phyloP scores from a whole-genome alignment of 2,797 vertebrate species.

The Falco novaeseelandiae region DNA sequence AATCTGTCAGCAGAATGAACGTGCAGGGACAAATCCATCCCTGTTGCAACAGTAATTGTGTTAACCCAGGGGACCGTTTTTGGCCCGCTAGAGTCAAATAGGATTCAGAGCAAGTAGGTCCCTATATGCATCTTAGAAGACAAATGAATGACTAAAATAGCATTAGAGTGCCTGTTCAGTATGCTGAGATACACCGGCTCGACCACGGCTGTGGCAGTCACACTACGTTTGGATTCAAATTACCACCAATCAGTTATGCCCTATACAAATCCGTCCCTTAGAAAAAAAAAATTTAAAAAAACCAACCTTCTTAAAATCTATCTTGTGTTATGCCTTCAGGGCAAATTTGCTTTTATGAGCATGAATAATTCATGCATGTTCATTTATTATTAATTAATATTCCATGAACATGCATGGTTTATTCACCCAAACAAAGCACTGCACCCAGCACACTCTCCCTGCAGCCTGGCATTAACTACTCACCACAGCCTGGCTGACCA shows the following conservation, averaged over 20 bases:
- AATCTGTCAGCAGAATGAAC: constrained; percentile 56
- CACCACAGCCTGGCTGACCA: not conserved
- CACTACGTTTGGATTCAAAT: constrained; percentile 10
- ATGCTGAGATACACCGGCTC: not conserved
- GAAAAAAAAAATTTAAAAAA: not conserved
- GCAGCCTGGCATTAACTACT: not conserved
- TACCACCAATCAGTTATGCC: constrained; percentile 30
- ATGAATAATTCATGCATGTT: constrained; percentile 72
- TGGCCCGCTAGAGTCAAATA: not conserved
- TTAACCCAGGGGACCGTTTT: not conserved
- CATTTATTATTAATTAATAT: constrained; percentile 77
- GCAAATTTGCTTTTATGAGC: constrained; percentile 74
- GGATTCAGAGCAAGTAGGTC: constrained; percentile 36
- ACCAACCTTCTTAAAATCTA: constrained; percentile 25
- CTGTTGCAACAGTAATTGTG: constrained; percentile 20
- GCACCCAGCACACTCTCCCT: not conserved
- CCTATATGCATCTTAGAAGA: constrained; percentile 9
- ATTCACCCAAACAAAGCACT: constrained; percentile 66
- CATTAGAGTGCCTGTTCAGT: not conserved
- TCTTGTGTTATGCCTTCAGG: constrained; percentile 69
- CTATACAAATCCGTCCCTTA: not conserved
- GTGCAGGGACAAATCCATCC: constrained; percentile 46
- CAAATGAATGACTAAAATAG: constrained; percentile 22
- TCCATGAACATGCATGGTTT: constrained; percentile 73
- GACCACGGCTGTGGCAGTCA: not conserved